Base-by-base conservation (phyloP, 2,113 vertebrate genomes). In the Pitta sordida region DNA sequence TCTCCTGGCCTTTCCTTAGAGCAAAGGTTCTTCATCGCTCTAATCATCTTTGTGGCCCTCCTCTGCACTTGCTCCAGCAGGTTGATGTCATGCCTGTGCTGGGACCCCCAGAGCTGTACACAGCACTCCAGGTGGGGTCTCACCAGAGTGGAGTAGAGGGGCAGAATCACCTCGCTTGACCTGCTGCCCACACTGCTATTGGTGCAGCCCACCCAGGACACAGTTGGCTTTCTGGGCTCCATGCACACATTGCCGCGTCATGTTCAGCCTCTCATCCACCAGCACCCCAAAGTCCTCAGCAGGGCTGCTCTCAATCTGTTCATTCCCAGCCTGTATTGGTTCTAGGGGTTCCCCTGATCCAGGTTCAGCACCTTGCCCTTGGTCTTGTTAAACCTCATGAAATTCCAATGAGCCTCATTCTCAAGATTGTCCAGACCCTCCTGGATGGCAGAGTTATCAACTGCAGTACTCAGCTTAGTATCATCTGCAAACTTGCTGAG, bases 261-360 rank as follows among this genome's bases (percentile, higher is more conserved):
- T 52, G 39, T n/a, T 26, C n/a, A 46, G 44, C 3, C n/a, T 81
- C 22, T 88, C 15, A 37, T 51, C 59, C 37, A 37, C 19, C 32
- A 37, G 18, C 22, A 74, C 4, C 32, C 6, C 10, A 7, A 52
- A 24, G n/a, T 29, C 32, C 18, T 65, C 5, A 4, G 15, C 8
- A 27, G 49, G 43, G 10, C 26, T 56, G 14, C 4, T 65, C 26
- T 51, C 22, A 22, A 13, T 48, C 21, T 71, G 2, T 68, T 86
- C 32, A 51, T 76, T 26, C 21, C 32, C 26, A 59, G 32, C 13
- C 17, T 59, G 21, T 58, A 17, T 14, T 58, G 52, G 49, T 51
- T 21, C 20, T 9, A 15, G 43, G 30, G 22, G 13, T 11, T 67
- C 24, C 30, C 11, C 43, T 0, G 1, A 34, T 26, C 20, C 7